These are phyloP conservation scores for Melanotaenia maccullochi DNA, from an alignment of 2,797 vertebrate species.

Conservation along the genomic window DNA sequence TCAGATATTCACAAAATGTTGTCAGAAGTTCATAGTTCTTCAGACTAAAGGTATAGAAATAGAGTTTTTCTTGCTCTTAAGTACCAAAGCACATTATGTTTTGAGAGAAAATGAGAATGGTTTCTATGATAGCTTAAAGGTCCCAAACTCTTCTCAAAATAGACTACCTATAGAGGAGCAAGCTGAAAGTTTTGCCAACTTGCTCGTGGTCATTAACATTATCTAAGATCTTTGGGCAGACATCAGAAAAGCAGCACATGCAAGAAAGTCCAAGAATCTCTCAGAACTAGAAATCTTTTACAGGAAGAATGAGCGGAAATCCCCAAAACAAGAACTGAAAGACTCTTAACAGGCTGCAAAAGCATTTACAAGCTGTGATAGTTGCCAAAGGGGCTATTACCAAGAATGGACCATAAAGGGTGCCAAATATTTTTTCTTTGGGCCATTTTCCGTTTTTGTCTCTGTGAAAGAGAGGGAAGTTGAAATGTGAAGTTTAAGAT, in stretches of 20 bases:
- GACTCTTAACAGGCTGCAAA: background rate
- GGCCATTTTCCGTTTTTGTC: background rate
- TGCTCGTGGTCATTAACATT: background rate
- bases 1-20: background rate
- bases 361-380: background rate
- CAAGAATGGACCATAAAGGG: conserved; percentile 2
- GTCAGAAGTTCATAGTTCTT: background rate
- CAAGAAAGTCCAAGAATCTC: conserved; percentile 16
- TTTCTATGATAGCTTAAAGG: background rate
- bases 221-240: background rate
- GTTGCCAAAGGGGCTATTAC: background rate
- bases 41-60: background rate
- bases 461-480: background rate
- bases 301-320: background rate
- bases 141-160: background rate
- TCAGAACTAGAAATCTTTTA: conserved; percentile 8
- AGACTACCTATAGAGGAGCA: background rate
- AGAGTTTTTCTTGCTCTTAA: background rate
- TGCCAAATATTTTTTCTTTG: no score
- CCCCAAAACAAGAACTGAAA: conserved; percentile 6
- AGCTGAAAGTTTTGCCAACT: background rate
- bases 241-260: conserved; percentile 6
- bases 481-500: background rate
- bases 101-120: background rate
- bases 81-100: background rate